Base-by-base conservation (phyloP, 2,797 vertebrate genomes). In the Sebastes itinus region DNA sequence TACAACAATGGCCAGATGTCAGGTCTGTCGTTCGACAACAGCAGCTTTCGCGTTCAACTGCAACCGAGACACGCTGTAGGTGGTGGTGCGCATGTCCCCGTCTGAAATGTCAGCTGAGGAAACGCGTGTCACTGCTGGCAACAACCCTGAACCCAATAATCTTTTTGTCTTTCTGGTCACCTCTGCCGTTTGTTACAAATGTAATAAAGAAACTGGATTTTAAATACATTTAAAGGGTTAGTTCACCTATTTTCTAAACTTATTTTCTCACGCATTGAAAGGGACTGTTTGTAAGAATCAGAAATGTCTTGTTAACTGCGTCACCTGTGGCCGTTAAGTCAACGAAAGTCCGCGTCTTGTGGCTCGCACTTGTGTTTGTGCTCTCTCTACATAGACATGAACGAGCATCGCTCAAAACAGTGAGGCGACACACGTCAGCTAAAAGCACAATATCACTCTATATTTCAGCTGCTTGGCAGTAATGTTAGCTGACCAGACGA, bases 1-100 rank as follows among this genome's bases (percentile, higher is more conserved):
- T 85, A 91, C 82, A 83, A 84, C 85, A 85, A 82, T 65, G 68
- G 88, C 89, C 91, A 87, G 91, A 93, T 90, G 91, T 90, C 87
- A 72, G 11, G 55, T 80, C 81, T 55, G 80, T 72, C 84, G 64
- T 69, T 81, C 13, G 4, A 54, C 65, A 59, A 49, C 83, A 55
- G 54, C 79, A 75, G 86, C 76, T 74, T 70, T 69, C 13, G 27
- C 62, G 28, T 73, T 52, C n/a, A 38, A 49, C 67, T 59, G 27
- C 72, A 81, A 64, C 35, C 5, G 18, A 59, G 69, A 72, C 64
- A 20, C 33, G 30, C n/a, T 61, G 71, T 12, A 35, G 55, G 38
- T 62, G 52, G 23, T 35, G 23, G 42, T 61, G 75, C n/a, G 38
- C 28, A 77, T 56, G 67, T 60, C 62, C 7, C 27, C 0, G 13